phyloP scores from a whole-genome alignment of 2,797 vertebrate species.

The Acrocephalus scirpaceus region DNA sequence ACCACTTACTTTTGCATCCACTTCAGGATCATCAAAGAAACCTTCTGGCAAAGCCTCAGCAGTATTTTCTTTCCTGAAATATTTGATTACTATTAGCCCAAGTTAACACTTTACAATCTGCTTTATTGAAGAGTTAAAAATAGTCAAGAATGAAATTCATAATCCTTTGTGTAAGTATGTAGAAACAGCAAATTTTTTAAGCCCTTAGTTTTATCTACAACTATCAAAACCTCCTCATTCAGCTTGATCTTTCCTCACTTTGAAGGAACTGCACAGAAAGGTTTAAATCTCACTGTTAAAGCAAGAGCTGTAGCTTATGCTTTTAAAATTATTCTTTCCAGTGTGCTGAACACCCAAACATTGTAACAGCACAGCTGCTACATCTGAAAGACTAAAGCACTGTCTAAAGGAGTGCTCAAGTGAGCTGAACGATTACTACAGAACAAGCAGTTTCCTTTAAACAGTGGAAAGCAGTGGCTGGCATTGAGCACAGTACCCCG shows the following conservation, averaged over 20 bases:
- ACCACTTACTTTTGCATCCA: slow-evolving; percentile 85
- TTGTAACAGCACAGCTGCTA: background rate
- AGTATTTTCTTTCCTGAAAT: slow-evolving; percentile 84
- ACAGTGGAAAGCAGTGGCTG: background rate
- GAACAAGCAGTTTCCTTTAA: background rate
- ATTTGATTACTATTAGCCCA: background rate
- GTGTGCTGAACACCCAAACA: background rate
- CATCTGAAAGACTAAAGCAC: background rate
- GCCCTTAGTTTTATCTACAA: background rate
- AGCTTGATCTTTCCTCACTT: background rate
- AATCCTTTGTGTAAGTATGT: background rate
- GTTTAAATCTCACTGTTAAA: background rate
- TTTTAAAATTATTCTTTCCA: background rate
- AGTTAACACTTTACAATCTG: background rate
- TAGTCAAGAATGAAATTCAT: background rate
- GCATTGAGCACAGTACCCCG: background rate
- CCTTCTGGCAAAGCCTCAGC: slow-evolving; percentile 94
- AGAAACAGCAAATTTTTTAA: background rate
- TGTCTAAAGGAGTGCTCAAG: background rate
- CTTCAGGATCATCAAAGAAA: slow-evolving; percentile 96
- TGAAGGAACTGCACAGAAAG: background rate
- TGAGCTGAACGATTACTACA: background rate
- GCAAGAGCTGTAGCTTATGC: background rate
- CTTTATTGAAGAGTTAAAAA: background rate
- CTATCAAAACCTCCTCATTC: background rate